These are phyloP conservation scores for Brienomyrus brachyistius DNA, from an alignment of 2,113 vertebrate species.

Conservation along the genomic window DNA sequence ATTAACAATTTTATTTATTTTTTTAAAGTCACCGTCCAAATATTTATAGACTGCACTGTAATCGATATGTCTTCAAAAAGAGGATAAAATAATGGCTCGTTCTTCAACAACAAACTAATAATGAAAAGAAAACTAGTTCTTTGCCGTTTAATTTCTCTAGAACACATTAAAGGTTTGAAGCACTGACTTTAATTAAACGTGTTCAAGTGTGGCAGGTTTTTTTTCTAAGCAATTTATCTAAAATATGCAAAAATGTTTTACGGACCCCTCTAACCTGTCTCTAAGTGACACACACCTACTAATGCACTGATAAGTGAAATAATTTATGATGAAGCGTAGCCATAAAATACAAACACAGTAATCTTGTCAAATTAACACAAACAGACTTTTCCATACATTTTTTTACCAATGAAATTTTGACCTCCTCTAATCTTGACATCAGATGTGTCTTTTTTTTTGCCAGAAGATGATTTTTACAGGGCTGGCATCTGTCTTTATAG, in stretches of 20 bases:
- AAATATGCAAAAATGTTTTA: neutral
- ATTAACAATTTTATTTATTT: neutral
- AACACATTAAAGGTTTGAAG: neutral
- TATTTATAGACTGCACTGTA: neutral
- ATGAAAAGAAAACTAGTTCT: neutral
- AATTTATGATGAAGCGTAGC: neutral
- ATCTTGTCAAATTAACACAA: neutral
- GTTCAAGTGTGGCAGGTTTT: neutral
- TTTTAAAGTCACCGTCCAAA: neutral
- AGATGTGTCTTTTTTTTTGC: neutral
- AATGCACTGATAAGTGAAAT: neutral
- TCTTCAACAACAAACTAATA: neutral
- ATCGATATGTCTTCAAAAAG: neutral
- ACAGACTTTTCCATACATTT: neutral
- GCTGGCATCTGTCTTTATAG: neutral
- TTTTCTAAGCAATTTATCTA: neutral
- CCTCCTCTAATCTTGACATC: neutral
- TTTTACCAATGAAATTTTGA: neutral
- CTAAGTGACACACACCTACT: slow-evolving; percentile 1
- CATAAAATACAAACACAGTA: neutral
- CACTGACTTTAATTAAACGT: neutral
- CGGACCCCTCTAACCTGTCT: neutral
- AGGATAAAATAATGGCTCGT: neutral
- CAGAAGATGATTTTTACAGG: neutral
- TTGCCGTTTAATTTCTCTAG: neutral